A percentile compares a stretch with the other conserved stretches of the same genome.
These are phyloP conservation scores for Emberiza fucata DNA, from an alignment of 2,113 vertebrate genomes.

Conservation along the genomic window DNA sequence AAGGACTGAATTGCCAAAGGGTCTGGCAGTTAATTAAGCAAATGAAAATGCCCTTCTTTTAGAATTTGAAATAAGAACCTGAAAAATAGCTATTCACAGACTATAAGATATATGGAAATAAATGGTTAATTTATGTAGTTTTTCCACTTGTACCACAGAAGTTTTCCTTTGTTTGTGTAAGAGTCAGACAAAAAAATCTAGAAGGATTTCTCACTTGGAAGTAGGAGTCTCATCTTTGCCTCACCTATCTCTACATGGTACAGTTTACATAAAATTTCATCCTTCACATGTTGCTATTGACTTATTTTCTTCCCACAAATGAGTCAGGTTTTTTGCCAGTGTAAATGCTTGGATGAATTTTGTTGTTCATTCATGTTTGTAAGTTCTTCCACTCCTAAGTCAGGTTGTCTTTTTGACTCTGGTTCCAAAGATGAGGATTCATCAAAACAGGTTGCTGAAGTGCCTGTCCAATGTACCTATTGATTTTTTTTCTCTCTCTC, in stretches of 20 bases:
- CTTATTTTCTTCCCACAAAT: neutral
- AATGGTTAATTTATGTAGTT: neutral
- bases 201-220: neutral
- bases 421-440: constrained; percentile 10
- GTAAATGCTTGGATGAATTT: neutral
- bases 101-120: neutral
- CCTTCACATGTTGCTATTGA: neutral
- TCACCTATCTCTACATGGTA: neutral
- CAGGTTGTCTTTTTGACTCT: constrained; percentile 14
- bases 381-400: neutral
- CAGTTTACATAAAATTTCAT: neutral
- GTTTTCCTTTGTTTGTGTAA: neutral
- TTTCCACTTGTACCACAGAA: neutral
- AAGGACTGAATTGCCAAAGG: constrained; percentile 14
- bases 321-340: neutral
- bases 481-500: neutral
- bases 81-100: neutral
- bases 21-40: constrained; percentile 6
- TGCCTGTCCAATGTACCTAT: neutral
- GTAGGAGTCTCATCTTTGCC: neutral
- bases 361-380: neutral
- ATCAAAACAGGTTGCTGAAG: neutral
- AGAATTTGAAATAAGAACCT: neutral
- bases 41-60: neutral
- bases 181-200: neutral